Evolutionary conservation across 1,140 invertebrate genomes (phyloP).

Genomic region (Ceratina australensis): DNA sequence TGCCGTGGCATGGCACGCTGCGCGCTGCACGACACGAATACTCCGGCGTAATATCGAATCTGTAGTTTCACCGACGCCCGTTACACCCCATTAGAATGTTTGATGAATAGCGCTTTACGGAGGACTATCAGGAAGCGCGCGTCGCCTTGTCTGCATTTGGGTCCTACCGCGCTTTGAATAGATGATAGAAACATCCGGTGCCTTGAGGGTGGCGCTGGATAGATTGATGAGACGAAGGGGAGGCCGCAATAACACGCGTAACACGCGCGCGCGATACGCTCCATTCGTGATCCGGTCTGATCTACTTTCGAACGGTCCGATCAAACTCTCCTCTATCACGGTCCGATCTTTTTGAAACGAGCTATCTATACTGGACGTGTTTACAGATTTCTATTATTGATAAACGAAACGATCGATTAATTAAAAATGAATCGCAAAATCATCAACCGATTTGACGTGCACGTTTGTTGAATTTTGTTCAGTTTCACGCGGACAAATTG

Average conservation of each 20-base stretch:
- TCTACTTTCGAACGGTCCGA: conserved; percentile 6
- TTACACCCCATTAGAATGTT: conserved; percentile 64
- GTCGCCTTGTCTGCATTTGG: conserved; percentile 40
- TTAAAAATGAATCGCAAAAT: not conserved
- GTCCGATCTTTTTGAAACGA: not conserved
- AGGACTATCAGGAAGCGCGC: conserved; percentile 41
- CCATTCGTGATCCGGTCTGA: conserved; percentile 20
- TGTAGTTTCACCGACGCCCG: conserved; percentile 49
- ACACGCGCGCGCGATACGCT: conserved; percentile 1
- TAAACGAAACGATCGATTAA: not conserved
- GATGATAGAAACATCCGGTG: conserved; percentile 29
- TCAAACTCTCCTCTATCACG: conserved; percentile 5
- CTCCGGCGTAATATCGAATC: conserved; percentile 43
- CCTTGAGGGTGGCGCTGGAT: conserved; percentile 2
- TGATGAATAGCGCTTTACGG: conserved; percentile 58
- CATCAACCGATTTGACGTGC: too few species aligned
- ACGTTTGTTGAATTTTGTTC: too few species aligned
- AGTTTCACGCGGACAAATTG: too few species aligned
- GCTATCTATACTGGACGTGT: not conserved
- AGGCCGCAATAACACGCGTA: conserved; percentile 27
- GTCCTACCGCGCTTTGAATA: conserved; percentile 19
- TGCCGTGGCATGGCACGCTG: not conserved
- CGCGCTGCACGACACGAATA: conserved; percentile 19
- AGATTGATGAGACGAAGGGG: not conserved
- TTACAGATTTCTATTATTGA: not conserved